phyloP scores from a whole-genome alignment of 2,113 vertebrate species.

The Vulpes lagopus region DNA sequence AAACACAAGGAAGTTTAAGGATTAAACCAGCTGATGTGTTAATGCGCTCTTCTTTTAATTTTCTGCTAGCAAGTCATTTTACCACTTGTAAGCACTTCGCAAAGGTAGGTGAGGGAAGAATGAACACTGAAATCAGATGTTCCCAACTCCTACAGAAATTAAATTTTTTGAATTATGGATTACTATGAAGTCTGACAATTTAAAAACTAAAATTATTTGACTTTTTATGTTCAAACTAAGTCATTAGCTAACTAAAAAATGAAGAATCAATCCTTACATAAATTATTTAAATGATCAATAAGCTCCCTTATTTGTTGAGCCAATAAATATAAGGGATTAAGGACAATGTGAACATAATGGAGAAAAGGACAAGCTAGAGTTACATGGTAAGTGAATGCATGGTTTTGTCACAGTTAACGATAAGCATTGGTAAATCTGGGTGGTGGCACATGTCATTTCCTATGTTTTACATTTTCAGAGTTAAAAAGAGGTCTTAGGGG shows the following conservation, averaged over 20 bases:
- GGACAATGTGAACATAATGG: background rate
- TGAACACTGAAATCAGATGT: background rate
- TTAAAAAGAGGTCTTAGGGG: background rate
- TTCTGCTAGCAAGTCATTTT: background rate
- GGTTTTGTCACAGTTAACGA: background rate
- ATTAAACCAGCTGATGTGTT: background rate
- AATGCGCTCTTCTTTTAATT: background rate
- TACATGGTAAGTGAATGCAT: background rate
- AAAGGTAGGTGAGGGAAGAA: background rate
- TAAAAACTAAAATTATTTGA: conserved; percentile 19
- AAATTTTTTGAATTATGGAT: background rate
- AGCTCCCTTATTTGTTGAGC: background rate
- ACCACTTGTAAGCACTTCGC: background rate
- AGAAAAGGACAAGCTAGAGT: background rate
- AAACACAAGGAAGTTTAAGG: background rate
- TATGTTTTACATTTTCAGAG: conserved; percentile 24
- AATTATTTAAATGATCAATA: background rate
- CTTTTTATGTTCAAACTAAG: conserved; percentile 25
- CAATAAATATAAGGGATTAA: background rate
- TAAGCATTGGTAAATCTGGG: background rate
- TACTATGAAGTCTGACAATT: background rate
- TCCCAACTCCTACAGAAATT: background rate
- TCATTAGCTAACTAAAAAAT: background rate
- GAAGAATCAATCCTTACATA: background rate
- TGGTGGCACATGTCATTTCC: background rate